phyloP scores from a whole-genome alignment of 2,797 vertebrate genomes.

The Scarus forsteni region DNA sequence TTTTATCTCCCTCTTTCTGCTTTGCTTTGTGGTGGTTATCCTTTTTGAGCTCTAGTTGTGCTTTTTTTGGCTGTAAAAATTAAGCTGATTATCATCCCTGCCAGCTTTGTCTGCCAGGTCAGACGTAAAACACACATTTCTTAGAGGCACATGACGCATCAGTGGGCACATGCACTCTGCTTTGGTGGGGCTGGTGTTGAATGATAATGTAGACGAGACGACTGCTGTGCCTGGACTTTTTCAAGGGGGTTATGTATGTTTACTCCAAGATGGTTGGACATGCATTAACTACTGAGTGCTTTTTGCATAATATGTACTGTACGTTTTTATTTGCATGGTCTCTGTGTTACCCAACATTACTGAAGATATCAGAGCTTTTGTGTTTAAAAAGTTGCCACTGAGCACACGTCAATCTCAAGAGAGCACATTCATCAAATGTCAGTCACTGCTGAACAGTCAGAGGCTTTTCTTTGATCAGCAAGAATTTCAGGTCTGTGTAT shows the following conservation, averaged over 20 bases:
- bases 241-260: neutral
- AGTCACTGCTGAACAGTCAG: neutral
- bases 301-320: too few species aligned
- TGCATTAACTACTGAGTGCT: neutral
- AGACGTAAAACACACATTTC: constrained; percentile 55
- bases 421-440: constrained; percentile 18
- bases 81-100: constrained; percentile 70
- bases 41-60: constrained; percentile 3
- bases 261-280: neutral
- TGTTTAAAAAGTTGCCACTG: neutral
- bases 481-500: constrained; percentile 34
- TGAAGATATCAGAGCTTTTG: neutral
- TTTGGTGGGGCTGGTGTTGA: constrained; percentile 28
- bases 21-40: constrained; percentile 17
- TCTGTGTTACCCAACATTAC: neutral
- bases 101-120: constrained; percentile 58
- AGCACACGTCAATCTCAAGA: neutral
- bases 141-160: constrained; percentile 58
- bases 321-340: too few species aligned
- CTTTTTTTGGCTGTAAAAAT: constrained; percentile 51
- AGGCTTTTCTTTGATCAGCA: constrained; percentile 6
- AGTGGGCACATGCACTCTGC: neutral
- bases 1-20: constrained; percentile 16
- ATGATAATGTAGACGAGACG: constrained; percentile 19
- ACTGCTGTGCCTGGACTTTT: neutral